Base-by-base conservation (phyloP, 1,140 invertebrate genomes). In the Thaumetopoea pityocampa region DNA sequence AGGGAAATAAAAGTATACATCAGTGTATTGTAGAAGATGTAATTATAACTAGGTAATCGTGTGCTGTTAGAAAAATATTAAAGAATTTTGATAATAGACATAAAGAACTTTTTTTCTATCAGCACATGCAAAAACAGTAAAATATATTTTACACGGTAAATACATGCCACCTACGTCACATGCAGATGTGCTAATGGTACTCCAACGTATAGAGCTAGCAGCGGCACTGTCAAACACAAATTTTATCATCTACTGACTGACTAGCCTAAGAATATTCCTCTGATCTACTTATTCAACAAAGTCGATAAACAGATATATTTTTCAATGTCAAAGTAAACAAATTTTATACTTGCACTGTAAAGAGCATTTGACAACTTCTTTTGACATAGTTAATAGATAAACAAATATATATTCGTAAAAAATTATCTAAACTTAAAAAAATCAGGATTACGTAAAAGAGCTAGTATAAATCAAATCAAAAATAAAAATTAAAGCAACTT, bases 1-100 rank as follows among this genome's bases (percentile, higher is more conserved):
- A 58, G 56, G 58, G 50, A 62, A 65, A 70, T 63, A 60, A 62
- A 65, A 65, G 57, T 60, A 71, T 60, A 71, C 51, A 76, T 60
- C 41, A 64, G 54, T 64, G 51, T 54, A 35, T 36, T 36, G 36
- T 24, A 41, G 10, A 27, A 20, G 4, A 22, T 16, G 15, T 5
- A 29, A 3, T 10, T 18, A 10, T 14, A 28, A 10, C 26, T 14
- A 9, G 17, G 5, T 19, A 27, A 10, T 5, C 26, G 30, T 14
- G 28, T 46, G 36, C 8, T 41, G 35, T 19, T 6, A 45, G 49
- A 47, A 29, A 47, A 26, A n/a, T n/a, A n/a, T n/a, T n/a, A n/a
- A n/a, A n/a, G n/a, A n/a, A n/a, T n/a, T n/a, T n/a, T n/a, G n/a
- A n/a, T n/a, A n/a, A n/a, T n/a, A n/a, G n/a, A n/a, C n/a, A n/a